Evolutionary conservation across 2,113 vertebrate species (phyloP).

Genomic region (Panthera tigris): DNA sequence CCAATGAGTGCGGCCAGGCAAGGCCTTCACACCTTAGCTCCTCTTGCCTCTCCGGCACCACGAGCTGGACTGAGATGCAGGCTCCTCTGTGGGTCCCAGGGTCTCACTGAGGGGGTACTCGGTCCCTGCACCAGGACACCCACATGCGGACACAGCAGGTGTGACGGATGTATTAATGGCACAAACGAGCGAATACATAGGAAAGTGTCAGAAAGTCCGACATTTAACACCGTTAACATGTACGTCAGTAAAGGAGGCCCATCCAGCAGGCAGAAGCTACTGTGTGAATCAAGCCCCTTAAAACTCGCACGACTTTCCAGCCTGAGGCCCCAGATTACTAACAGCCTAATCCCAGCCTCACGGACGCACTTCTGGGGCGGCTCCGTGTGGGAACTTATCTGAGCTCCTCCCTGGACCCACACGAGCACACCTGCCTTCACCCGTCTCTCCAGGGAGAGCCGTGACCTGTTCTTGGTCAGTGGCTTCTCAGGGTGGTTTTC

Average conservation of each 20-base stretch:
- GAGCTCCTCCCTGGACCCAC: not conserved
- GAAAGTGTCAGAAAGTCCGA: not conserved
- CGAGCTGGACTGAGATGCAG: fast-evolving
- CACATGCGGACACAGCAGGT: not conserved
- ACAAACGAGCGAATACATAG: not conserved
- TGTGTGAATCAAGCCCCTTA: not conserved
- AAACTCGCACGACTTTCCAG: not conserved
- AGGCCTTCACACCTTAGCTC: not conserved
- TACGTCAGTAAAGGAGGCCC: not conserved
- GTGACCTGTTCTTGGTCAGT: fast-evolving
- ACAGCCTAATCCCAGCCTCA: not conserved
- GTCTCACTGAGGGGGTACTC: not conserved
- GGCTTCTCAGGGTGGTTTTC: not conserved
- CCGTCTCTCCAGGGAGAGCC: not conserved
- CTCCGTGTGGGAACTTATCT: not conserved
- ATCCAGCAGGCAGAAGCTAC: not conserved
- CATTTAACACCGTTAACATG: not conserved
- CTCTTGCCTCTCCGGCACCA: fast-evolving
- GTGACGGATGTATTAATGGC: not conserved
- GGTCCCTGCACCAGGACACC: not conserved
- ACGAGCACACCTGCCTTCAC: not conserved
- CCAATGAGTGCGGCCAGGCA: fast-evolving
- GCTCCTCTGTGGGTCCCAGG: not conserved
- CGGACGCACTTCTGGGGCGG: fast-evolving
- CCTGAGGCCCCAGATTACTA: not conserved